phyloP scores from a whole-genome alignment of 1,140 invertebrate genomes.

The Drosophila ananassae region DNA sequence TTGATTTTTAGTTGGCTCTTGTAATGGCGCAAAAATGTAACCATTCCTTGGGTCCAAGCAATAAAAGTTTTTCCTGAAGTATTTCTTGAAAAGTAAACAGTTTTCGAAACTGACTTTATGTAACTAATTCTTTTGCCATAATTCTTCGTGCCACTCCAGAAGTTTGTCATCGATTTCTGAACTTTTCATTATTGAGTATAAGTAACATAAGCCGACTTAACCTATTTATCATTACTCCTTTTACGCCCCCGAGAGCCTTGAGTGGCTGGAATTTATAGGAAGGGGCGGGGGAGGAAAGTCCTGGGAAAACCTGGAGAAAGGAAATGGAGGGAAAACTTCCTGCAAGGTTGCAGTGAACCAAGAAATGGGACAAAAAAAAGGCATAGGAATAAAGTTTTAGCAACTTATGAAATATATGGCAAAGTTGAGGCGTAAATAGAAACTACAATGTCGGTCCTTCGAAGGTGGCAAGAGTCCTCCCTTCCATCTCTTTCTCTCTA shows the following conservation, averaged over 20 bases:
- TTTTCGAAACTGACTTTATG: not conserved
- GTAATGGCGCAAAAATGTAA: too few species aligned
- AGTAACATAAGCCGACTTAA: constrained; percentile 36
- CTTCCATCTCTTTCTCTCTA: not conserved
- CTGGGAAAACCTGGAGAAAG: not conserved
- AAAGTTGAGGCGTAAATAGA: constrained; percentile 62
- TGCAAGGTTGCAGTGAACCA: constrained; percentile 37
- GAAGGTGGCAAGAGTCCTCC: not conserved
- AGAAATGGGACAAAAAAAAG: constrained; percentile 15
- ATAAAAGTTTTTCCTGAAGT: not conserved
- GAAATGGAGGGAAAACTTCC: constrained; percentile 18
- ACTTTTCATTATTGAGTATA: constrained; percentile 42
- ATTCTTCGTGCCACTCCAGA: not conserved
- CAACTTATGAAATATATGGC: constrained; percentile 67
- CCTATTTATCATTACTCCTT: constrained; percentile 43
- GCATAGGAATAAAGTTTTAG: constrained; percentile 37
- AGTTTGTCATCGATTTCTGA: constrained; percentile 42
- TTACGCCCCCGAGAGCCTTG: constrained; percentile 26
- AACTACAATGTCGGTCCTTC: constrained; percentile 52
- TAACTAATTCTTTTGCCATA: constrained; percentile 8
- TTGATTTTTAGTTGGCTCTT: not conserved
- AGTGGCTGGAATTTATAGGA: constrained; percentile 36
- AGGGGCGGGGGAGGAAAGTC: not conserved
- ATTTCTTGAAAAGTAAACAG: not conserved
- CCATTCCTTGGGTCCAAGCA: too few species aligned